Conservation (phyloP, 2,888 invertebrate genomes). For the Drosophila mayaguana region DNA sequence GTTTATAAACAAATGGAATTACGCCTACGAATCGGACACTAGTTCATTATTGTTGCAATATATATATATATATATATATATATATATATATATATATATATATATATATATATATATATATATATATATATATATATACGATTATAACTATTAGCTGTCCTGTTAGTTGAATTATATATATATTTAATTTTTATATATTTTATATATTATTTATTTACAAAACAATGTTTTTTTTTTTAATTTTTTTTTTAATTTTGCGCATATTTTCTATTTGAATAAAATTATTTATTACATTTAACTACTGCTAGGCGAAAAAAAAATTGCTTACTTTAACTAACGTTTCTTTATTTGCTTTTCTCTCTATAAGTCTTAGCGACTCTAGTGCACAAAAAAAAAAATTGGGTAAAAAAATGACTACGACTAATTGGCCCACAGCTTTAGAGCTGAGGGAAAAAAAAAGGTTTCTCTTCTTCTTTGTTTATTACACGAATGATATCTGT, state of each 20-base stretch:
- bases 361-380: conserved; percentile 60
- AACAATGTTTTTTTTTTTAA: conserved; percentile 24
- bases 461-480: conserved; percentile 18
- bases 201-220: conserved; percentile 48
- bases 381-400: conserved; percentile 37
- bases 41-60: conserved; percentile 23
- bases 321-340: conserved; percentile 47
- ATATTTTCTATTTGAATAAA: conserved; percentile 17
- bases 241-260: conserved; percentile 6
- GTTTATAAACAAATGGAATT: conserved; percentile 44
- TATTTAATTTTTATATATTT: conserved; percentile 9
- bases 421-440: conserved; percentile 49
- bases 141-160: conserved; percentile 9
- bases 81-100: conserved; percentile 30
- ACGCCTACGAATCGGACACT: conserved; percentile 58
- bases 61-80: conserved; percentile 43
- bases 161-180: conserved; percentile 13
- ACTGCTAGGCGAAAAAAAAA: conserved; percentile 48
- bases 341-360: conserved; percentile 27
- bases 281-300: conserved; percentile 21
- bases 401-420: conserved; percentile 26
- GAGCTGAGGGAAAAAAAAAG: conserved; percentile 49
- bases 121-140: conserved; percentile 18
- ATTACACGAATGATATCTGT: conserved; percentile 61
- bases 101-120: conserved; percentile 41